Evolutionary conservation across 1,140 invertebrate genomes (phyloP), one percentile per base, ranked within the genome.

Genomic region (Akabosia matsudoensis): DNA sequence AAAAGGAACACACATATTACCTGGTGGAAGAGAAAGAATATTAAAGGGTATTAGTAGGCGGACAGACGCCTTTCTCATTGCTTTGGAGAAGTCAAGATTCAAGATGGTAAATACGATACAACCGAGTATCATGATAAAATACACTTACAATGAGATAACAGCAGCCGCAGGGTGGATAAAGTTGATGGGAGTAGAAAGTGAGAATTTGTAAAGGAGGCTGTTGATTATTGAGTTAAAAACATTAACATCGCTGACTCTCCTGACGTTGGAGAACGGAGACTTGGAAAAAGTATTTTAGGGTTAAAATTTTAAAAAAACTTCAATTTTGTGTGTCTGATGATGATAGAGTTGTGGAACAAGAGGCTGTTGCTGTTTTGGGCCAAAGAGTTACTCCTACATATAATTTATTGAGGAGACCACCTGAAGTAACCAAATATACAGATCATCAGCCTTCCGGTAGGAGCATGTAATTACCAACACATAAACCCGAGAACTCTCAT

Each of bases 341-440:
- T n/a, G n/a, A n/a, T n/a, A n/a, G n/a, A n/a, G n/a, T n/a, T n/a
- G n/a, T n/a, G n/a, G n/a, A n/a, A n/a, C n/a, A n/a, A n/a, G n/a
- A n/a, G n/a, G n/a, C n/a, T n/a, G n/a, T n/a, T n/a, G n/a, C n/a
- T n/a, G n/a, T n/a, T n/a, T n/a, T n/a, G n/a, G n/a, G n/a, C n/a
- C n/a, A n/a, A n/a, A n/a, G n/a, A n/a, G n/a, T n/a, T n/a, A n/a
- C n/a, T n/a, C 54, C 13, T 24, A 67, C 10, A n/a, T 28, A 31
- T 67, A 67, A 67, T 67, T 67, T 67, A 67, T 67, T 67, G 61
- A 67, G 28, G 61, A 67, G 61, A 67, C 61, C 61, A 67, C 61
- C 61, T 67, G 61, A 67, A 67, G 61, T 67, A 67, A 30, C 61
- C 61, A 67, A 67, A 67, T 67, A 67, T 67, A 67, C 14, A 67